Base-by-base conservation (phyloP, 2,888 invertebrate genomes). In the Lochmaea capreae region DNA sequence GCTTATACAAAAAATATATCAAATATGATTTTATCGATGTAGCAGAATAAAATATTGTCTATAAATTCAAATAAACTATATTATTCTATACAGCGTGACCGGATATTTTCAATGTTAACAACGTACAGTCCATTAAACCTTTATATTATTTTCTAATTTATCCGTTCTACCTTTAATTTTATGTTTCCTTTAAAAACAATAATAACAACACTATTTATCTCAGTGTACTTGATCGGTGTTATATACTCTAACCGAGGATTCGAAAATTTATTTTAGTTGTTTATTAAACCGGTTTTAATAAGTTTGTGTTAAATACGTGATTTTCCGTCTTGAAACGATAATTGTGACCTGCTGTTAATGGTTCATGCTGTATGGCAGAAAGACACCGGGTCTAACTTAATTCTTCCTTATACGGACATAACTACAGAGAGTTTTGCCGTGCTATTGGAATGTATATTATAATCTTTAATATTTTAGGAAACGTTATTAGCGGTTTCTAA, bases 371-470 rank as follows among this genome's bases (percentile, higher is more conserved):
- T 33, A 33, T 33, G 9, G 61, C 11, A 63, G 62, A 63, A 42
- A 43, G 62, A 63, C 62, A 43, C 62, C 62, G 62, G 43, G 62
- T 63, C 62, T 63, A 42, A 39, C 43, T n/a, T 43, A 63, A 14
- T 12, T 18, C 42, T 43, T 63, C 39, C 62, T 2, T 39, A 39
- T 61, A 39, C 0, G 62, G 43, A 12, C 43, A 42, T 16, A 63
- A 54, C 18, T 12, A 54, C 10, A 54, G 54, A 33, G 33, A 39
- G 16, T 16, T 8, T 39, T 39, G 33, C 33, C 33, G 33, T 39
- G 8, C 33, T 54, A 18, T 52, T 8, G 52, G 52, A n/a, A 54
- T n/a, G 49, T 49, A 49, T 39, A 22, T n/a, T 22, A 8, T 39
- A 39, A 39, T 39, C 33, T 39, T 39, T 39, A 39, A 39, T 39